Conservation (phyloP, 2,113 vertebrate species). For the Artemisiospiza belli region DNA sequence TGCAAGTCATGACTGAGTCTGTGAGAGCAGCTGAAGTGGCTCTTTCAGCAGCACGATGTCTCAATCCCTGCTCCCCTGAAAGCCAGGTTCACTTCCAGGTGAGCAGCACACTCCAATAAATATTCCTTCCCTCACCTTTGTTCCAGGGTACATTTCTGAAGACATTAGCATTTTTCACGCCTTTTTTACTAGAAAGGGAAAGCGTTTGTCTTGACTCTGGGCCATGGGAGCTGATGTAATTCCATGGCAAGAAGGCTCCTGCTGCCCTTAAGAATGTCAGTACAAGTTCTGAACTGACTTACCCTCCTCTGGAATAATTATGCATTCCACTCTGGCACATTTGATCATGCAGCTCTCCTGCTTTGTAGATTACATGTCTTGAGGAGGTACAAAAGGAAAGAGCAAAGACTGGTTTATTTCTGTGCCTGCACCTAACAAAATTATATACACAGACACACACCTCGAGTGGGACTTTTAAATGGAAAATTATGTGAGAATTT, state of each 20-base stretch:
- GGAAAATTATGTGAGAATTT: constrained; percentile 62
- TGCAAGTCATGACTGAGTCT: constrained; percentile 42
- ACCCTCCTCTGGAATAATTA: constrained; percentile 68
- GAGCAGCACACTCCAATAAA: neutral
- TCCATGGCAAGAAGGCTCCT: constrained; percentile 53
- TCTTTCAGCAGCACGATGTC: neutral
- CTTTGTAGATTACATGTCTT: constrained; percentile 70
- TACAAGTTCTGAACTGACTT: constrained; percentile 72
- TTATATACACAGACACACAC: constrained; percentile 34
- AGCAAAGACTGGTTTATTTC: constrained; percentile 59
- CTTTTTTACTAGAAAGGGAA: constrained; percentile 66
- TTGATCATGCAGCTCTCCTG: constrained; percentile 50
- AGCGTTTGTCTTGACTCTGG: constrained; percentile 41
- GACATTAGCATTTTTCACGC: constrained; percentile 58
- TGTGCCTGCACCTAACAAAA: constrained; percentile 21
- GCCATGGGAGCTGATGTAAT: constrained; percentile 60
- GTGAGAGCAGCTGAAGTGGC: neutral
- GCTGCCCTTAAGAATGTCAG: constrained; percentile 63
- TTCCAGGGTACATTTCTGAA: neutral
- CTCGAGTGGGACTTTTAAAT: constrained; percentile 47
- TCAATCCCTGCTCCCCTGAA: neutral
- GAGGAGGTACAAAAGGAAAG: constrained; percentile 64
- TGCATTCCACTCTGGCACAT: constrained; percentile 63
- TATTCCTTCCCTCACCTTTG: neutral
- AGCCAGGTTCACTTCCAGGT: neutral